Evolutionary conservation across 2,113 vertebrate genomes (phyloP), one percentile per base, ranked within the genome.

Genomic region (Haemorhous mexicanus): DNA sequence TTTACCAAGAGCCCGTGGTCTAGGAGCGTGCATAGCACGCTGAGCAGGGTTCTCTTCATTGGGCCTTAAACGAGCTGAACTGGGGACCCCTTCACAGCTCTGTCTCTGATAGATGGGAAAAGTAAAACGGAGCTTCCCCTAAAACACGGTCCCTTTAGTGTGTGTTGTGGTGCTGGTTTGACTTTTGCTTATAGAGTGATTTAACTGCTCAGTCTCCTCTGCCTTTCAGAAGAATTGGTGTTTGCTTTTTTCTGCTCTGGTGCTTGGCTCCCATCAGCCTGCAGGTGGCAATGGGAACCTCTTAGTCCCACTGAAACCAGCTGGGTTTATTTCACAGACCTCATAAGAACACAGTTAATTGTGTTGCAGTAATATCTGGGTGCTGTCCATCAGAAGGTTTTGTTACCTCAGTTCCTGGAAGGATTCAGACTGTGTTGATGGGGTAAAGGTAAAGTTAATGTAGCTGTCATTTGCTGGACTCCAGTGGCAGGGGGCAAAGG

Each of bases 1-100:
- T 49, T 32, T 16, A 19, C 27, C 10, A 6, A 23, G 33, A 47
- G n/a, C 14, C 13, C 0, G 0, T 35, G 50, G 35, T 4, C 50
- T 47, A 5, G 22, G 13, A 32, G 27, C 3, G 11, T 21, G 52
- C 2, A 2, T 3, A 35, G 49, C n/a, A 49, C 67, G 26, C 53
- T 21, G 10, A 56, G 30, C 13, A 3, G 49, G 13, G 10, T 62
- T 64, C 47, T 70, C 11, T 52, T 90, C 23, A 4, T 6, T 55
- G 63, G 28, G 17, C 39, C 14, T 70, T 67, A 24, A 43, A 27
- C 2, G 2, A n/a, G 13, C 18, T 3, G 2, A 35, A 4, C 6
- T 50, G 61, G 20, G 9, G 16, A 27, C 11, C 13, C 69, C 23
- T 62, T 58, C 13, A 9, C 9, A 32, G 68, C 17, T 88, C 33